Evolutionary conservation across 1,140 invertebrate species (phyloP), one percentile per base, ranked within the genome.

Genomic region (Schmidtea mediterranea): DNA sequence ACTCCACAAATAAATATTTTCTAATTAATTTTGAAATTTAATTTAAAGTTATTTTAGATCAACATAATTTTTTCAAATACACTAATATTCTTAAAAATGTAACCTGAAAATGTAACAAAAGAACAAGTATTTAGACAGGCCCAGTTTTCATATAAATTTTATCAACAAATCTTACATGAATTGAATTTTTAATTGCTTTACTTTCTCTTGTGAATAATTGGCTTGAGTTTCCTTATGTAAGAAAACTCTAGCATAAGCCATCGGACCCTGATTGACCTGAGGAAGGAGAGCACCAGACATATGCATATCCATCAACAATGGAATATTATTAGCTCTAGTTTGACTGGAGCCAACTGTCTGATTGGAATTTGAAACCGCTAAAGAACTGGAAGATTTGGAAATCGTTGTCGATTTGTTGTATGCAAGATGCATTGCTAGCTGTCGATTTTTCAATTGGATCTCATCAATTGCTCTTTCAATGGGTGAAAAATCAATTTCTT

Each of bases 381-480:
- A 6, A 10, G 26, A 32, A 32, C 26, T 32, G 10, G 26, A 32
- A 6, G 26, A 32, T 32, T 32, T 32, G 26, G 26, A 32, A 32
- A 32, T 32, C 10, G 26, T 32, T 32, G 26, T 6, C 3, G 26
- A 32, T 32, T 32, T 32, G 10, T 32, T 32, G 10, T 32, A 32
- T 3, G 26, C 26, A 13, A 45, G 43, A 21, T 45, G 19, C 12
- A 45, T 45, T 15, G 43, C 15, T 5, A 45, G n/a, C 10, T 45
- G 15, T 24, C 43, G 8, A 21, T 45, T 45, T 21, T 45, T 45
- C 43, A 45, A 19, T 5, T 19, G 18, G 80, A 89, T 87, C 65
- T 87, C 82, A 60, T 86, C 78, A 39, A 89, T 75, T 40, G 84
- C 83, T 9, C 87, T 82, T 68, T 89, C 82, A 56, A 90, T 87